Conservation (phyloP, 2,113 vertebrate genomes). For the Cercopithecus mona region DNA sequence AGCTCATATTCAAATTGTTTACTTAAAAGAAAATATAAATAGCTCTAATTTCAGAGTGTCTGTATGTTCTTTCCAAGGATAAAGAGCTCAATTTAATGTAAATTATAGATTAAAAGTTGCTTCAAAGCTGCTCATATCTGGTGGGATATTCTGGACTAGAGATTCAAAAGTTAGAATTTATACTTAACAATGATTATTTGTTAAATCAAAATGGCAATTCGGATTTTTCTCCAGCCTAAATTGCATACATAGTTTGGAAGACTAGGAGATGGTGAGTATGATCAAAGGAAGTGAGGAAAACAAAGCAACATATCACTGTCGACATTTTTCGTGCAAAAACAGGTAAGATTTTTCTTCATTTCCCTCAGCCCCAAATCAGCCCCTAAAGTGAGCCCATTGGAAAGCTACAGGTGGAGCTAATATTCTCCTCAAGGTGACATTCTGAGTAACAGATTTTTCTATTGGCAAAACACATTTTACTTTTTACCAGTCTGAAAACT, state of each 20-base stretch:
- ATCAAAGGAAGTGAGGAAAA: background rate
- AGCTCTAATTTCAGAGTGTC: background rate
- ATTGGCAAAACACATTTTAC: background rate
- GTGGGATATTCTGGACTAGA: background rate
- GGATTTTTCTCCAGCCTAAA: background rate
- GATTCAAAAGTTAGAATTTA: background rate
- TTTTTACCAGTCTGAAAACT: background rate
- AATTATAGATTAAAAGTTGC: constrained; percentile 30
- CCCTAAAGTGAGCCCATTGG: background rate
- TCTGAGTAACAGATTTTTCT: background rate
- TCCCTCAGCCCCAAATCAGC: background rate
- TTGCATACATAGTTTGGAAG: background rate
- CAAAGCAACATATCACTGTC: background rate
- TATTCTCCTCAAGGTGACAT: background rate
- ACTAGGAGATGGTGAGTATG: background rate
- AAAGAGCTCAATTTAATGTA: background rate
- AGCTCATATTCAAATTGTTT: background rate
- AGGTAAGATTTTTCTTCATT: background rate
- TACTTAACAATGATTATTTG: background rate
- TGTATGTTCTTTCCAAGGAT: background rate
- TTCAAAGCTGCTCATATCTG: background rate
- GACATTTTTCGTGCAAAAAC: background rate
- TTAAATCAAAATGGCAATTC: background rate
- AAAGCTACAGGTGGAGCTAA: background rate
- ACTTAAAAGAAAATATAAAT: background rate